These are phyloP conservation scores for Campopleginae sp. DNA, from an alignment of 2,888 invertebrate species.

Conservation along the genomic window DNA sequence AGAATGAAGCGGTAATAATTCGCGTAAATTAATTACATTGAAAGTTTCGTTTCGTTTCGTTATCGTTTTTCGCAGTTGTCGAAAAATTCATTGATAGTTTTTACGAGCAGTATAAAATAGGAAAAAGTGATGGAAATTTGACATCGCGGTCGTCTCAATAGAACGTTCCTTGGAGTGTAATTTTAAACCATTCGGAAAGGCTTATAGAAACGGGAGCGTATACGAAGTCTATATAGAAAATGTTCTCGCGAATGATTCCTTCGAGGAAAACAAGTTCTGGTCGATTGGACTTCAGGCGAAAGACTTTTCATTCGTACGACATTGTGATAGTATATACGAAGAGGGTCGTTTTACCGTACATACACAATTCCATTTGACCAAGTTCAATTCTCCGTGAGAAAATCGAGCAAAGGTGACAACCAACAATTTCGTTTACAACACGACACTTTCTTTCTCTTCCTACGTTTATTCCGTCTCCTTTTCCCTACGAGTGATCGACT, in stretches of 20 bases:
- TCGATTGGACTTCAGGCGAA: slow-evolving; percentile 37
- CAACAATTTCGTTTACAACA: slow-evolving; percentile 72
- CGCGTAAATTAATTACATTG: not conserved
- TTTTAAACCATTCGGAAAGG: slow-evolving; percentile 25
- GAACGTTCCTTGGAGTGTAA: slow-evolving; percentile 2
- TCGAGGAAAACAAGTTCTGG: slow-evolving; percentile 26
- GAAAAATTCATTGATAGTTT: not conserved
- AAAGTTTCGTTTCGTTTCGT: too few species aligned
- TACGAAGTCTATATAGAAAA: slow-evolving; percentile 1
- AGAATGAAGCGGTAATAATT: not conserved
- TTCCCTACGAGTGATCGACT: slow-evolving; percentile 61
- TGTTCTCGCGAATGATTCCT: slow-evolving; percentile 21
- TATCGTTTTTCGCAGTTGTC: not conserved
- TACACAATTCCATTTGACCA: slow-evolving; percentile 44
- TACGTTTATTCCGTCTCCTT: not conserved
- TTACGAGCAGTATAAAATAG: not conserved
- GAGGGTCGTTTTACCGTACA: slow-evolving; percentile 26
- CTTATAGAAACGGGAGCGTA: slow-evolving; percentile 3
- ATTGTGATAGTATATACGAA: slow-evolving; percentile 18
- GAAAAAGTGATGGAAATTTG: not conserved
- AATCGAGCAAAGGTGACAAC: slow-evolving; percentile 34
- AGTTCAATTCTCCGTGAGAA: slow-evolving; percentile 40
- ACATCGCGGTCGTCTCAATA: slow-evolving; percentile 1
- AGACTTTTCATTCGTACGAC: slow-evolving; percentile 52
- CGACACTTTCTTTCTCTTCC: not conserved